Percentiles rank a stretch among this genome's conserved stretches.
Evolutionary conservation across 1,140 invertebrate genomes (phyloP).

Genomic region (Pachyrhynchus sulphureomaculatus): DNA sequence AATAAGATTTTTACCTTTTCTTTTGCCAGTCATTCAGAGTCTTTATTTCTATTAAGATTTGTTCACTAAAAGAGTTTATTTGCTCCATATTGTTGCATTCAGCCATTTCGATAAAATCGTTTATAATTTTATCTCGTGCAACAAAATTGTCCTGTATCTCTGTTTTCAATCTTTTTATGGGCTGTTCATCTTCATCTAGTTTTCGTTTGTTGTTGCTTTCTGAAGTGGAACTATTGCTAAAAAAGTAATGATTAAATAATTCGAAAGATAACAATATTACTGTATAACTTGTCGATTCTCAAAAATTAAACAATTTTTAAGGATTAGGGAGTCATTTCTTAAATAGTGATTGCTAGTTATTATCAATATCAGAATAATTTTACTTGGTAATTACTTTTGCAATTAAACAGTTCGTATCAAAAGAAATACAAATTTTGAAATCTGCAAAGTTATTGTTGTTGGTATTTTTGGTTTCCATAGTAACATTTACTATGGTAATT

Average conservation of each 20-base stretch:
- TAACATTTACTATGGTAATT: no score
- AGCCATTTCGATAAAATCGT: conserved; percentile 60
- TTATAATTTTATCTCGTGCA: conserved; percentile 59
- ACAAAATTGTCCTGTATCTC: conserved; percentile 58
- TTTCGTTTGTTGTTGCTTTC: conserved; percentile 35
- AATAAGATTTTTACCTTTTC: conserved; percentile 65
- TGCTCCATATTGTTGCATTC: conserved; percentile 59
- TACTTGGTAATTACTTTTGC: no score
- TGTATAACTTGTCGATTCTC: no score
- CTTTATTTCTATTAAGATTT: conserved; percentile 62
- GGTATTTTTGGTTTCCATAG: no score
- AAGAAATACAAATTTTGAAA: no score
- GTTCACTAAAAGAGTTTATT: conserved; percentile 60
- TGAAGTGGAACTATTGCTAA: conserved; percentile 26
- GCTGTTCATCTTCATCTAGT: conserved; percentile 41
- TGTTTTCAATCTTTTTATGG: conserved; percentile 56
- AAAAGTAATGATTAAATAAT: background rate
- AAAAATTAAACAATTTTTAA: background rate
- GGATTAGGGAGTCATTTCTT: no score
- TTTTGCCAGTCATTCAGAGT: conserved; percentile 65
- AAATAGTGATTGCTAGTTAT: no score
- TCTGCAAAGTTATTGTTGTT: no score
- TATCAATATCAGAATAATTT: no score
- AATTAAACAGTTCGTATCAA: no score
- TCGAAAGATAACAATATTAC: no score